A percentile compares a stretch with the other conserved stretches of the same genome.
Evolutionary conservation across 1,140 invertebrate species (phyloP).

Genomic region (Drosophila lacertosa): DNA sequence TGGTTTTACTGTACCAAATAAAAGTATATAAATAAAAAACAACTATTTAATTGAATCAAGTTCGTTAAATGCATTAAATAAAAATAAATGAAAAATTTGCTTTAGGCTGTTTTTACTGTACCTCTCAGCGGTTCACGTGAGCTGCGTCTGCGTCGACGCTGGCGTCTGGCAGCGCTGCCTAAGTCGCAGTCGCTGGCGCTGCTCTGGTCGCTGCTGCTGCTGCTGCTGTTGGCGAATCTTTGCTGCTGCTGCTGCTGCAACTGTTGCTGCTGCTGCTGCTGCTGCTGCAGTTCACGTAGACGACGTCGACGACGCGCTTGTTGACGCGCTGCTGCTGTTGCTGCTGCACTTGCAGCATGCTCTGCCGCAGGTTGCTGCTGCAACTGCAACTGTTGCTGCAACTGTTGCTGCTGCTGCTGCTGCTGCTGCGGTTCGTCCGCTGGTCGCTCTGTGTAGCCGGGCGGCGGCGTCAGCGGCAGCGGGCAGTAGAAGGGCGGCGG

Average conservation of each 20-base stretch:
- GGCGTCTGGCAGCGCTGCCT: slow-evolving; percentile 39
- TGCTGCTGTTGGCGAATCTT: slow-evolving; percentile 60
- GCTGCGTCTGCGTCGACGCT: slow-evolving; percentile 52
- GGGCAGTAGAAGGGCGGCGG: slow-evolving; percentile 66
- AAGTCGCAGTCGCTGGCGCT: slow-evolving; percentile 49
- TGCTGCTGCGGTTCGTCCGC: not conserved
- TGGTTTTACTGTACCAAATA: no score
- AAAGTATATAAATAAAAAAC: no score
- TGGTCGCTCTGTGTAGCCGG: slow-evolving; percentile 66
- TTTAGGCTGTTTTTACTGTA: not conserved
- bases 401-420: not conserved
- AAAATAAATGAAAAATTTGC: no score
- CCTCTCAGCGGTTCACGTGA: slow-evolving; percentile 56
- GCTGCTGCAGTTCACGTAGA: slow-evolving; percentile 61
- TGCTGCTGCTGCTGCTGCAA: slow-evolving; percentile 61
- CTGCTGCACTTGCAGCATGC: no score
- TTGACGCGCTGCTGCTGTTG: slow-evolving; percentile 54
- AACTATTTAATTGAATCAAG: no score
- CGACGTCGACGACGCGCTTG: slow-evolving; percentile 64
- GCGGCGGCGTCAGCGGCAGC: slow-evolving; percentile 70
- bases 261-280: slow-evolving; percentile 47
- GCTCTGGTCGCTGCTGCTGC: slow-evolving; percentile 46
- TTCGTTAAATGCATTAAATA: no score
- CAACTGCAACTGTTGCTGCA: slow-evolving; percentile 27
- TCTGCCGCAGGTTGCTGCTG: no score